Evolutionary conservation across 2,113 vertebrate species (phyloP).

Genomic region (Beaufortia kweichowensis): DNA sequence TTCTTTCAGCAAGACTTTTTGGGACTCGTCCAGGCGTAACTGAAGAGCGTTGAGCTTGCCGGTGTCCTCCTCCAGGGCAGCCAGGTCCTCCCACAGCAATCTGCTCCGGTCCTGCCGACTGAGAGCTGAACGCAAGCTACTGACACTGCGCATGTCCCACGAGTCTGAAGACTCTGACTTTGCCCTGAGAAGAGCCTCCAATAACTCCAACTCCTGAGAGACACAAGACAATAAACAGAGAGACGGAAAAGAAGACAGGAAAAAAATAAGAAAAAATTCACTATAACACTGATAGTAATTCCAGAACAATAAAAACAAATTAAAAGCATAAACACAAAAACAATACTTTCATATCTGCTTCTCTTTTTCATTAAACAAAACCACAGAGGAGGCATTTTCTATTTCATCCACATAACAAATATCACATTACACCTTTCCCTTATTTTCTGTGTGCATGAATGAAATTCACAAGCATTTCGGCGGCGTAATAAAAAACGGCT

Average conservation of each 20-base stretch:
- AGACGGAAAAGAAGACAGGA: neutral
- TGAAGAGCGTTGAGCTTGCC: constrained; percentile 88
- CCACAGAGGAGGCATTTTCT: neutral
- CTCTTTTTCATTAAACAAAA: constrained; percentile 14
- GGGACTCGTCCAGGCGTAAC: constrained; percentile 93
- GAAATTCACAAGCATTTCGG: constrained; percentile 15
- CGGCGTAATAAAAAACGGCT: constrained; percentile 41
- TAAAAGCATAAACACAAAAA: neutral
- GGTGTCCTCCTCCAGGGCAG: constrained; percentile 80
- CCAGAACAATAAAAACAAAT: neutral
- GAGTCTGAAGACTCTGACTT: constrained; percentile 75
- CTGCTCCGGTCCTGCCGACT: constrained; percentile 84
- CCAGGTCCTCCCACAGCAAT: constrained; percentile 86
- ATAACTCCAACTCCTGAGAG: constrained; percentile 83
- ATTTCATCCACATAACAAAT: constrained; percentile 8
- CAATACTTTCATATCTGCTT: neutral
- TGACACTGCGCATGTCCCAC: constrained; percentile 76
- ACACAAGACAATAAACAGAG: neutral
- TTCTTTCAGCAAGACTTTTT: constrained; percentile 91
- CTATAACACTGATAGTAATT: neutral
- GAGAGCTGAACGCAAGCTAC: constrained; percentile 70
- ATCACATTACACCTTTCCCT: constrained; percentile 23
- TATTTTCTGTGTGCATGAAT: constrained; percentile 38
- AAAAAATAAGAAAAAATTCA: neutral
- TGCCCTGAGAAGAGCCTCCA: constrained; percentile 78